A percentile compares a stretch with the other conserved stretches of the same genome.
Conservation (phyloP, 2,888 invertebrate species). For the Dryococelus australis region DNA sequence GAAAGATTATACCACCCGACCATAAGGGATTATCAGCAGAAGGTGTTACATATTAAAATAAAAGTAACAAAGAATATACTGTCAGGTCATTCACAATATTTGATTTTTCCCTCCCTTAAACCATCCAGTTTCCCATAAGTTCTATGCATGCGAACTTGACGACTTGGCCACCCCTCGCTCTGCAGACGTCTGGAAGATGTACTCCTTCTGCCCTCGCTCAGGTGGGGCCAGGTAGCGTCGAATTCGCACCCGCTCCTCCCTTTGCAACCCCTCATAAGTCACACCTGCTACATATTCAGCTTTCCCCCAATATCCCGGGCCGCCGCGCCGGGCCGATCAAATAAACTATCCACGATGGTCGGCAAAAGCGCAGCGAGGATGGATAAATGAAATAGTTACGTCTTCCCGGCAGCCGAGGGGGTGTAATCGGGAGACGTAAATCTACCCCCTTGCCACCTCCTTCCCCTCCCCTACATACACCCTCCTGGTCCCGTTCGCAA, state of each 20-base stretch:
- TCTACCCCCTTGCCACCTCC: not conserved
- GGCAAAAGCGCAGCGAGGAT: constrained; percentile 12
- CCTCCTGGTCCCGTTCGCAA: not conserved
- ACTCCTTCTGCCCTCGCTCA: not conserved
- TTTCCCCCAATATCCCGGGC: not conserved
- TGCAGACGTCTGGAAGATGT: not conserved
- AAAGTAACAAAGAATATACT: too few relatives aligned
- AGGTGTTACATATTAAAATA: too few relatives aligned
- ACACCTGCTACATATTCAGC: not conserved
- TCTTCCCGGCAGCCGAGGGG: not conserved
- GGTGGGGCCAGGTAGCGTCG: too few relatives aligned
- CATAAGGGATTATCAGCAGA: too few relatives aligned
- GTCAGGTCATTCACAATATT: too few relatives aligned
- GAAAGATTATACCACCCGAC: too few relatives aligned
- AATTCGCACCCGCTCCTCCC: not conserved
- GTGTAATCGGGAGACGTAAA: not conserved
- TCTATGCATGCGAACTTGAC: too few relatives aligned
- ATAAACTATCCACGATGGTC: constrained; percentile 26
- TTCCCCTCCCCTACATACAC: not conserved
- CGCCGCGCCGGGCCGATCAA: not conserved
- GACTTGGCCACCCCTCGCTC: not conserved
- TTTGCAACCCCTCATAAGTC: not conserved
- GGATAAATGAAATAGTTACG: constrained; percentile 28
- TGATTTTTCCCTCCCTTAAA: too few relatives aligned
- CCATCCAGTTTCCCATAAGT: too few relatives aligned